These are phyloP conservation scores for Xiphorhynchus elegans DNA, from an alignment of 2,113 vertebrate genomes.

Conservation along the genomic window DNA sequence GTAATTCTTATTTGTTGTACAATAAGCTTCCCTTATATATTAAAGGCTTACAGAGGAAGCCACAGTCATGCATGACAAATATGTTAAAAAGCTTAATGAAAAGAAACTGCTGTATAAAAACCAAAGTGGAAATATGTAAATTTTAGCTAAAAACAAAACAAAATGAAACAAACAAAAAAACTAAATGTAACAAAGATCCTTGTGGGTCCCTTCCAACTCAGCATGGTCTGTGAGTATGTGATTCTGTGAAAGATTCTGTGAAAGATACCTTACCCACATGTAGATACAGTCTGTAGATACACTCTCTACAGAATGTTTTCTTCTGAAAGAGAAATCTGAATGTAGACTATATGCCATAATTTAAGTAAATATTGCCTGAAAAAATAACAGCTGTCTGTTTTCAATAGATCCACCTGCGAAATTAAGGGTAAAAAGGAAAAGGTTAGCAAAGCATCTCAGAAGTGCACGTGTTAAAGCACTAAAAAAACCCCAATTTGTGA, in stretches of 20 bases:
- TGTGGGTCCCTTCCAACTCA: not conserved
- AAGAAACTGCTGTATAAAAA: not conserved
- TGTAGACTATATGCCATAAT: not conserved
- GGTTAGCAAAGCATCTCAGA: not conserved
- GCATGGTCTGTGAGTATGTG: not conserved
- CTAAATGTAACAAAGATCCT: not conserved
- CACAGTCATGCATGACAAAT: not conserved
- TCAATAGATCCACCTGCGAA: not conserved
- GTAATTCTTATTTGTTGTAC: not conserved
- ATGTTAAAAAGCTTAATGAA: not conserved
- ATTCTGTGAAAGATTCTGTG: not conserved
- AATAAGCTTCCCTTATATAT: not conserved
- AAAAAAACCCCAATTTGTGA: not conserved
- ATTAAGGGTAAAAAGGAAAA: not conserved
- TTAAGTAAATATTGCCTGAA: constrained; percentile 35
- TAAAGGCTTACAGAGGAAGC: not conserved
- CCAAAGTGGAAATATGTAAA: not conserved
- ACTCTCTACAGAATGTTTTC: no score
- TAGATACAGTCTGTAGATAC: not conserved
- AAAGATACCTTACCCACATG: not conserved
- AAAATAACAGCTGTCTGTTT: constrained; percentile 25
- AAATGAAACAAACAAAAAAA: not conserved
- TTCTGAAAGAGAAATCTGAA: not conserved
- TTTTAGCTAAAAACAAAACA: not conserved
- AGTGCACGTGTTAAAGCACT: not conserved